Conservation (phyloP, 2,797 vertebrate genomes). For the Acrocephalus scirpaceus region DNA sequence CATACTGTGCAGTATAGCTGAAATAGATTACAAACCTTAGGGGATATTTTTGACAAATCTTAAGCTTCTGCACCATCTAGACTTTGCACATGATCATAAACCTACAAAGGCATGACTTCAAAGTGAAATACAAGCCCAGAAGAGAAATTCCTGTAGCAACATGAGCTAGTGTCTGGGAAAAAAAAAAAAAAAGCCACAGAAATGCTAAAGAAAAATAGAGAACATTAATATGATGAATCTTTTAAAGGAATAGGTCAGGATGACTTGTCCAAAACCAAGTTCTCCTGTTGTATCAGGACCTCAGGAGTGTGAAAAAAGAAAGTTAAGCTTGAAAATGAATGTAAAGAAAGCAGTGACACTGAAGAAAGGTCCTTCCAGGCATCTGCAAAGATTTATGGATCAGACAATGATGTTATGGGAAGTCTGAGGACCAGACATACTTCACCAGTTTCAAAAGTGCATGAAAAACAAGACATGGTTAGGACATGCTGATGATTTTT, state of each 20-base stretch:
- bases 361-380: not conserved
- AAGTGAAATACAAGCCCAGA: slow-evolving; percentile 46
- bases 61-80: slow-evolving; percentile 25
- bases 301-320: not conserved
- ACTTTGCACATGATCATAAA: not conserved
- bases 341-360: not conserved
- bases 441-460: not conserved
- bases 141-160: slow-evolving; percentile 29
- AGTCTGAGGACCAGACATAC: not conserved
- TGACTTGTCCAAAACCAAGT: not conserved
- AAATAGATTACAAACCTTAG: slow-evolving; percentile 44
- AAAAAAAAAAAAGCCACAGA: not conserved
- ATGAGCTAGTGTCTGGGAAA: not conserved
- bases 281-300: not conserved
- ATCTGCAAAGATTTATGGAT: slow-evolving; percentile 3
- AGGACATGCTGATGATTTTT: not conserved
- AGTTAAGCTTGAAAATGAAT: not conserved
- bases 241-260: not conserved
- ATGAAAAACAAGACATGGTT: not conserved
- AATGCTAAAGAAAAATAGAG: not conserved
- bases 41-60: slow-evolving; percentile 51
- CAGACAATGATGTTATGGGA: not conserved
- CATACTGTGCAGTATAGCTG: not conserved
- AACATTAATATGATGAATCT: not conserved
- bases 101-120: slow-evolving; percentile 36